Conservation (phyloP, 2,797 vertebrate species). For the Buphagus erythrorhynchus region DNA sequence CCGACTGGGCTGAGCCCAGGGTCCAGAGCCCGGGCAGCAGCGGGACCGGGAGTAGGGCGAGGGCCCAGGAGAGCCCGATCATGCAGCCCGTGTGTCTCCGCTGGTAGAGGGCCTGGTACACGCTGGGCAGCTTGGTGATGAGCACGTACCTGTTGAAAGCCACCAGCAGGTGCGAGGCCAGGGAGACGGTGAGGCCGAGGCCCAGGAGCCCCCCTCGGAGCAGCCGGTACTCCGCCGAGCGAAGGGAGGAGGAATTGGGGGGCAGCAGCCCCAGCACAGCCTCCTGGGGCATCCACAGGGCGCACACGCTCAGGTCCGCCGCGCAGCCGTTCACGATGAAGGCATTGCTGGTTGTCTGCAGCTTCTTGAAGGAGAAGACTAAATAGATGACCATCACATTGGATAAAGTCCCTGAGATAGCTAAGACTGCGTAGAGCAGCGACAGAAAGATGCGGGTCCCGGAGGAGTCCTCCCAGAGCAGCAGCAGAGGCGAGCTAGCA, state of each 20-base stretch:
- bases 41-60: constrained; percentile 78
- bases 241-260: constrained; percentile 51
- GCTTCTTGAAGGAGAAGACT: constrained; percentile 85
- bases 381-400: constrained; percentile 87
- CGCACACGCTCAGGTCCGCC: constrained; percentile 86
- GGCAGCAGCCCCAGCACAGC: constrained; percentile 81
- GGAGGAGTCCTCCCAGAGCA: constrained; percentile 78
- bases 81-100: constrained; percentile 83
- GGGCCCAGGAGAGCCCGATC: constrained; percentile 84
- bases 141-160: constrained; percentile 87
- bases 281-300: constrained; percentile 90
- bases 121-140: constrained; percentile 86
- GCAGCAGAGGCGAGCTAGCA: constrained; percentile 74
- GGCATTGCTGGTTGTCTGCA: constrained; percentile 87
- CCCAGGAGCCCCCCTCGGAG: constrained; percentile 80
- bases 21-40: constrained; percentile 80
- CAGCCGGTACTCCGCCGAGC: constrained; percentile 69
- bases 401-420: constrained; percentile 83
- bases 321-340: constrained; percentile 89
- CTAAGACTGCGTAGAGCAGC: constrained; percentile 81
- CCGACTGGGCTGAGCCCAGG: constrained; percentile 35
- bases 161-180: constrained; percentile 86
- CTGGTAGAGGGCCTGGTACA: constrained; percentile 87
- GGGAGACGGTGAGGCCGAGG: constrained; percentile 85
- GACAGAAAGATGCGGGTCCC: constrained; percentile 81